Evolutionary conservation across 2,797 vertebrate genomes (phyloP).

Genomic region (Orientallactaga sibirica): DNA sequence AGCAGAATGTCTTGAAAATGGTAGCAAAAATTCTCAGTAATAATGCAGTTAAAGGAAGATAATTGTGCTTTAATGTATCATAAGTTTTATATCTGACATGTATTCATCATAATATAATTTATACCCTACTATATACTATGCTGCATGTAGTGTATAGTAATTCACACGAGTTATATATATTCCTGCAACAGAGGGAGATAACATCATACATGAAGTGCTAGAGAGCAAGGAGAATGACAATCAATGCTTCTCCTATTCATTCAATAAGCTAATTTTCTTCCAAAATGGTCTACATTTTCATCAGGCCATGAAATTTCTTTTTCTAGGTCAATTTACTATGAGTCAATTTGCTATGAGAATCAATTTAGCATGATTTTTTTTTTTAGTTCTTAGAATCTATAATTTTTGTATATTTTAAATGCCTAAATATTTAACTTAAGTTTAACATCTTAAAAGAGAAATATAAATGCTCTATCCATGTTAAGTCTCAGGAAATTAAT

Average conservation of each 20-base stretch:
- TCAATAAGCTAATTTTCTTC: slow-evolving; percentile 73
- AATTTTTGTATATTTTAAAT: slow-evolving; percentile 57
- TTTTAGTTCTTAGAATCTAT: slow-evolving; percentile 58
- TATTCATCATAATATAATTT: background rate
- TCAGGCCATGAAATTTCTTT: slow-evolving; percentile 75
- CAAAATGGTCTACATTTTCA: slow-evolving; percentile 77
- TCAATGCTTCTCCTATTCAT: slow-evolving; percentile 69
- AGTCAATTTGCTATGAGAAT: slow-evolving; percentile 79
- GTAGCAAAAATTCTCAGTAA: slow-evolving; percentile 13
- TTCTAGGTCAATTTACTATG: slow-evolving; percentile 75
- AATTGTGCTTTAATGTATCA: background rate
- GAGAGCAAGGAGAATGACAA: slow-evolving; percentile 61
- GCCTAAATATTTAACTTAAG: slow-evolving; percentile 45
- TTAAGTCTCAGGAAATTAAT: slow-evolving; percentile 45
- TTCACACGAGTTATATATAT: background rate
- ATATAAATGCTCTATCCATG: background rate
- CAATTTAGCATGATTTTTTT: slow-evolving; percentile 69
- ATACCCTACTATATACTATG: background rate
- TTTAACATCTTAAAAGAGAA: slow-evolving; percentile 46
- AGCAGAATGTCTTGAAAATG: background rate
- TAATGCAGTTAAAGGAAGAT: background rate
- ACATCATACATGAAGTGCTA: slow-evolving; percentile 51
- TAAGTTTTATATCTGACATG: background rate
- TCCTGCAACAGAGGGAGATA: slow-evolving; percentile 1
- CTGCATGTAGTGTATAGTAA: background rate